Evolutionary conservation across 1,140 invertebrate species (phyloP), one percentile per base, ranked within the genome.

Genomic region (Metopolophium dirhodum): DNA sequence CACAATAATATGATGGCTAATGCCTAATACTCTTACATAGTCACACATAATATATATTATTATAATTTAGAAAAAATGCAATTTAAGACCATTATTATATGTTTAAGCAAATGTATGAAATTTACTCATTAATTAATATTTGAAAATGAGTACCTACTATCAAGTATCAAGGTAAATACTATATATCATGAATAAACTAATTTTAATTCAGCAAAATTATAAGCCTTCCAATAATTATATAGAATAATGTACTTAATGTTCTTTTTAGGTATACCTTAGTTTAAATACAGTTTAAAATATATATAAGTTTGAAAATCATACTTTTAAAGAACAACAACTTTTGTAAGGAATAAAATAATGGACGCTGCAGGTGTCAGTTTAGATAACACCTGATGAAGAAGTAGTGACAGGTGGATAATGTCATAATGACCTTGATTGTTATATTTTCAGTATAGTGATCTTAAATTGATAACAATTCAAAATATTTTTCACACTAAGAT

Each of bases 371-470:
- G 88, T 89, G 88, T 20, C 35, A 35, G 41, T 35, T 23, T 30
- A 85, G 9, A 54, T 57, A 89, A 41, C 88, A 89, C 35, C 88
- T 89, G 51, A 89, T 89, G 22, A 2, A 57, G 49, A 14, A 89
- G 51, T 57, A 23, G 35, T 26, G 88, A 89, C 88, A 89, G 88
- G 88, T 89, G 88, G 6, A 57, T 57, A 54, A 20, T 54, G 51
- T 54, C 51, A 54, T 54, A 54, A 41, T 35, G 51, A 30, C 49
- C 88, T 89, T 57, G 88, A 89, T 89, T 54, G 30, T 51, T 88
- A 30, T 49, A 49, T 51, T 49, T 6, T 8, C 41, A 0, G 22
- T 41, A 41, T 41, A 11, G 9, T 85, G 47, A 35, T 49, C 86
- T 22, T n/a, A 51, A 51, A 35, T 51, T 22, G 14, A 30, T 35